Base-by-base conservation (phyloP, 2,113 vertebrate genomes). In the Notarius quadriscutis region DNA sequence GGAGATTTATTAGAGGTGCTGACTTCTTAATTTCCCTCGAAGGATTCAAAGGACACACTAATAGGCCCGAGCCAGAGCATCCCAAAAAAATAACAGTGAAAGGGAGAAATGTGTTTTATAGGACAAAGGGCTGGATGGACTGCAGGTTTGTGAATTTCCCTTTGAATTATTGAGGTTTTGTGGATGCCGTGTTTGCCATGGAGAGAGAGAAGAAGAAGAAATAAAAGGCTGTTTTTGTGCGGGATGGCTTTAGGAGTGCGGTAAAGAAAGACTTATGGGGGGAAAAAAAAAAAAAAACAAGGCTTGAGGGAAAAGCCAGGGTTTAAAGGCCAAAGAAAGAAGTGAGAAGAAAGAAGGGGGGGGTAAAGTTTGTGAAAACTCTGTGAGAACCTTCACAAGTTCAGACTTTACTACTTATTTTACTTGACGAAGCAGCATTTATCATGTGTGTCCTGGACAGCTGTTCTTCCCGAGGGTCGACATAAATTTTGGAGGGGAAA, bases 251-350 rank as follows among this genome's bases (percentile, higher is more conserved):
- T 86, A 78, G 75, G 62, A 75, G 72, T 50, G 25, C 75, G 50
- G 58, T 79, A 84, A 58, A 91, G 71, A 83, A 87, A 90, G 83
- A 71, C 62, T 86, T 86, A 88, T 84, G 63, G 75, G 87, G 80
- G 41, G 34, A 83, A 78, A 72, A 79, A 80, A 41, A 81, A 2
- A 83, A 78, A 72, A 79, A 80, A 41, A 81, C 69, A 72, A 88
- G 81, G 74, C 85, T 78, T 80, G 18, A 15, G 63, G 86, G 90
- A 88, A 82, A 14, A 57, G 27, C 50, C 57, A 67, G 81, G 81
- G 86, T 79, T 91, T 83, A 65, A 81, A 77, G 62, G 48, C 50
- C 74, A 84, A 41, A 89, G 51, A 84, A 48, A 5, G 55, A 18
- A 11, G 51, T 53, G 51, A 74, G 63, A 58, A 81, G 53, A 74